These are phyloP conservation scores for Aix galericulata DNA, from an alignment of 2,113 vertebrate genomes.

Conservation along the genomic window DNA sequence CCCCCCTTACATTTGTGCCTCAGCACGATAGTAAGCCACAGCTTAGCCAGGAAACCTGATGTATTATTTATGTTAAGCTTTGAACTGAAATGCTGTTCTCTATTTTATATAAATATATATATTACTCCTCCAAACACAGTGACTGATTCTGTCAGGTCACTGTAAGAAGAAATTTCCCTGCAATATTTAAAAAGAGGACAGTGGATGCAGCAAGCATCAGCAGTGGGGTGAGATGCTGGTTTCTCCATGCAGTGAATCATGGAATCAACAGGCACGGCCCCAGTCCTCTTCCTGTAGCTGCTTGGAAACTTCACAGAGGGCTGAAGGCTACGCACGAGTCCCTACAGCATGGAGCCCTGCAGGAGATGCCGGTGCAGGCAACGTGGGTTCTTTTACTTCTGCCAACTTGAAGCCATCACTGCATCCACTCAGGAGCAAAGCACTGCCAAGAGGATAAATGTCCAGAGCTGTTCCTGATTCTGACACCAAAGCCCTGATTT, in stretches of 20 bases:
- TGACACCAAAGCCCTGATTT: not conserved
- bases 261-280: not conserved
- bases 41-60: conserved; percentile 38
- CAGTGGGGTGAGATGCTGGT: fast-evolving
- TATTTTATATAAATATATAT: conserved; percentile 24
- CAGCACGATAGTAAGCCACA: conserved; percentile 26
- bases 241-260: not conserved
- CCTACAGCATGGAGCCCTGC: not conserved
- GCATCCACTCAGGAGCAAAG: not conserved
- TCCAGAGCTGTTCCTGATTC: not conserved
- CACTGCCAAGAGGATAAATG: not conserved
- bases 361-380: not conserved
- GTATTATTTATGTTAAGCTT: conserved; percentile 54
- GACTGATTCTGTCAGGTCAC: not conserved
- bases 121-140: not conserved
- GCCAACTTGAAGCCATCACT: not conserved
- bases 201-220: fast-evolving
- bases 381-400: not conserved
- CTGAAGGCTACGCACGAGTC: not conserved
- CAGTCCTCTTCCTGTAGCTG: not conserved
- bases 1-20: not conserved
- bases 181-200: not conserved
- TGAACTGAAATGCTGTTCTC: conserved; percentile 25
- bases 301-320: not conserved
- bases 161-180: not conserved